Base-by-base conservation (phyloP, 1,140 invertebrate species). In the Hyles euphorbiae region DNA sequence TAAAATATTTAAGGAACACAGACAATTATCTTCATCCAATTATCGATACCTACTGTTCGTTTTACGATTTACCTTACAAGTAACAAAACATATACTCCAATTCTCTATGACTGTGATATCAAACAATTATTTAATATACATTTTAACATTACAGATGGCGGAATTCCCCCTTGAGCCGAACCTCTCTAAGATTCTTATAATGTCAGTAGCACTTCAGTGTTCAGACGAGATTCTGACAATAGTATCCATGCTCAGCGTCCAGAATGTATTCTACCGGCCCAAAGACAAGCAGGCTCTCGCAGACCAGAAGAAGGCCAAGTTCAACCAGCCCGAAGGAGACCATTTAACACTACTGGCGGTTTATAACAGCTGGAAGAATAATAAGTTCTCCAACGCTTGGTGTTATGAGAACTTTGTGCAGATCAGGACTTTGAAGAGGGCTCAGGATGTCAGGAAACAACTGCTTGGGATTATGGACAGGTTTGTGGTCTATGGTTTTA, bases 361-460 rank as follows among this genome's bases (percentile, higher is more conserved):
- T 3, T 99, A 99, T 82, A 99, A 99, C 81, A 98, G 98, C 32
- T 99, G 99, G 99, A 97, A 97, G 78, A 99, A 99, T 77, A 99
- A 99, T 84, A 99, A 99, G 81, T 99, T 99, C 87, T 98, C 97
- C 1, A 98, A 98, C 83, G 97, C 98, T 0, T 99, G 98, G 99
- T 99, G 98, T 86, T 99, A 98, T 81, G 98, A 99, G 83, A 99
- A 99, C 90, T 99, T 99, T 89, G 97, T 99, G 5, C 99, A 99
- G 90, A 97, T 98, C 36, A 89, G 98, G 22, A 99, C 98, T 0
- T 86, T 99, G 40, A 99, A 99, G 88, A 90, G 98, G 56, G 97
- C 98, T 0, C 98, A 99, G 88, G 99, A 99, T 90, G 98, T 99
- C 0, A 91, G 98, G 5, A 99, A 99, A 90, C 99, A 99, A 86